Base-by-base conservation (phyloP, 2,888 invertebrate species). In the Parelbella ahira region DNA sequence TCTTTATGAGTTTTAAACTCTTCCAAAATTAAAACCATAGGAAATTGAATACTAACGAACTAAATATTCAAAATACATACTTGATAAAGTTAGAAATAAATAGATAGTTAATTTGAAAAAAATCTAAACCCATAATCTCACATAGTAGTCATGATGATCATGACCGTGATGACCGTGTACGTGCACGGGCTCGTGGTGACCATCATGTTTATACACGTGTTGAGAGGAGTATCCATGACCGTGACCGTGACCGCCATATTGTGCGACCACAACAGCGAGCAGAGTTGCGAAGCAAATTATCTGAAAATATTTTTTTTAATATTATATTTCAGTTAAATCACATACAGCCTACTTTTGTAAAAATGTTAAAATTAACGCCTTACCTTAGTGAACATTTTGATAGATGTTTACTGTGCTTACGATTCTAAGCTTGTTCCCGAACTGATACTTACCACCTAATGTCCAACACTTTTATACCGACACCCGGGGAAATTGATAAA, bases 211-310 rank as follows among this genome's bases (percentile, higher is more conserved):
- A 33, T 73, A 51, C 68, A 79, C 69, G 49, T 63, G 67, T 46
- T 78, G 76, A 2, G 79, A 78, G 2, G 80, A 80, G 55, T 58
- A 70, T 0, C 68, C 69, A 69, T 77, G 51, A 56, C 68, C 53
- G 18, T 38, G 38, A 3, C 38, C 38, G 4, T 34, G 23, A 8
- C 37, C 37, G 3, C 37, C 37, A 5, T 9, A 38, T n/a, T 38
- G 37, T 3, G 39, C 32, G 1, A 24, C 11, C 4, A 32, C 32
- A 6, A 25, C 39, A 9, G 19, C 18, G 4, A 39, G 18, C 12
- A 62, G 28, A 32, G 37, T 51, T 5, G 54, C 39, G n/a, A 39
- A 6, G 19, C 30, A 24, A 19, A 39, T 8, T 25, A 39, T 8
- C 39, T 39, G 32, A 2, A 30, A 15, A 20, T 15, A 15, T 15